Conservation (phyloP, 1,140 invertebrate genomes). For the Heterodera schachtii region DNA sequence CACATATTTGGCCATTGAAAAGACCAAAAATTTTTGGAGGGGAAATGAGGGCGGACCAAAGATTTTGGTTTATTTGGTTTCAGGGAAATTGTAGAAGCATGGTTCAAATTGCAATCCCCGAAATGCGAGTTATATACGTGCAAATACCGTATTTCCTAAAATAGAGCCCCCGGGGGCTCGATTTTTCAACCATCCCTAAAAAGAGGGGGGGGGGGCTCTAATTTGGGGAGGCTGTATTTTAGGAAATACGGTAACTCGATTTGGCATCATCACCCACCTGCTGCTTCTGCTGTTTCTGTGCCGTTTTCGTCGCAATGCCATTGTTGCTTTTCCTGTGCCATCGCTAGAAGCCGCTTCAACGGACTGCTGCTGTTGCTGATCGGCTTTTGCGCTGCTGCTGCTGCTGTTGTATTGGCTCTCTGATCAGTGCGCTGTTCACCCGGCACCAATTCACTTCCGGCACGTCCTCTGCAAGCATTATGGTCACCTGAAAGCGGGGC, state of each 20-base stretch:
- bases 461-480: conserved; percentile 16
- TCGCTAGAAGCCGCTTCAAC: conserved; percentile 1
- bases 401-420: background rate
- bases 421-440: background rate
- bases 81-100: too few species aligned
- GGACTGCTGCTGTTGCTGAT: background rate
- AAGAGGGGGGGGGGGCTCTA: too few species aligned
- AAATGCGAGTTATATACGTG: too few species aligned
- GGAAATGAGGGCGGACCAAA: background rate
- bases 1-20: background rate
- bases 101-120: too few species aligned
- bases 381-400: background rate
- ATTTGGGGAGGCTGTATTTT: too few species aligned
- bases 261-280: background rate
- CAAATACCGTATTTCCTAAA: too few species aligned
- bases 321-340: background rate
- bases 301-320: background rate
- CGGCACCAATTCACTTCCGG: conserved; percentile 23
- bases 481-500: conserved; percentile 17
- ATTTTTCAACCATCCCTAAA: too few species aligned
- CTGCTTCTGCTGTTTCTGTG: background rate
- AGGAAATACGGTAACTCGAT: too few species aligned
- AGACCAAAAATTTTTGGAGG: background rate
- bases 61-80: too few species aligned
- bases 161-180: too few species aligned